These are phyloP conservation scores for Phaedon cochleariae DNA, from an alignment of 2,888 invertebrate genomes.

Conservation along the genomic window DNA sequence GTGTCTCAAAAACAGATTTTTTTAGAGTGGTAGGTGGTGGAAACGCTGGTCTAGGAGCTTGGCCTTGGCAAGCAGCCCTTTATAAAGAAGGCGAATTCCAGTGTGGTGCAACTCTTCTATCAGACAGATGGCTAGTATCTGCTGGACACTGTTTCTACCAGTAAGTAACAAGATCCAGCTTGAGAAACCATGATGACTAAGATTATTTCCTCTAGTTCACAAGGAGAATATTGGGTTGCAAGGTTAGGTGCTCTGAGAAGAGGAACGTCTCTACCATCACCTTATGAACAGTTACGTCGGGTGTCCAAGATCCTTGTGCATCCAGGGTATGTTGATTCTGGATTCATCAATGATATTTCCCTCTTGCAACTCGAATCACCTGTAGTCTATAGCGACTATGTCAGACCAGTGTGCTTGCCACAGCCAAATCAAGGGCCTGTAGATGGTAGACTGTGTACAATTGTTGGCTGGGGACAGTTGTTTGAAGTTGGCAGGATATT, in stretches of 20 bases:
- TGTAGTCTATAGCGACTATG: slow-evolving; percentile 69
- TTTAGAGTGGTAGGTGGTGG: slow-evolving; percentile 82
- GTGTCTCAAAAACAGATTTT: slow-evolving; percentile 3
- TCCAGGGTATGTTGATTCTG: slow-evolving; percentile 77
- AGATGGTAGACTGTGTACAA: slow-evolving; percentile 76
- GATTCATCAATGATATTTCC: slow-evolving; percentile 82
- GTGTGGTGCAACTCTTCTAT: slow-evolving; percentile 80
- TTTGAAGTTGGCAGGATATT: slow-evolving; percentile 82
- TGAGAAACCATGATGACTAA: too few relatives aligned
- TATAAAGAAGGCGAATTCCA: slow-evolving; percentile 87
- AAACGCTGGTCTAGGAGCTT: slow-evolving; percentile 78
- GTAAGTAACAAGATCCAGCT: slow-evolving; percentile 64
- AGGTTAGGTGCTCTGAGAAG: slow-evolving; percentile 78
- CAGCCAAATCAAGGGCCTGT: slow-evolving; percentile 67
- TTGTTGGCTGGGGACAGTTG: slow-evolving; percentile 84
- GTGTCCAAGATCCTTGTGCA: slow-evolving; percentile 74
- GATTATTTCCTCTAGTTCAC: slow-evolving; percentile 65
- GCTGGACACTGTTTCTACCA: slow-evolving; percentile 85
- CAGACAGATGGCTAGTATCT: slow-evolving; percentile 77
- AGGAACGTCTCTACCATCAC: slow-evolving; percentile 77
- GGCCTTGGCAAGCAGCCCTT: slow-evolving; percentile 89
- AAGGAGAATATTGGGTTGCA: slow-evolving; percentile 81
- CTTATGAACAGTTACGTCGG: slow-evolving; percentile 76
- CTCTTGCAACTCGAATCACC: slow-evolving; percentile 70
- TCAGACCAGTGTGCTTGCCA: slow-evolving; percentile 73